A percentile compares a stretch with the other conserved stretches of the same genome.
Evolutionary conservation across 2,888 invertebrate species (phyloP).

Genomic region (Caenorhabditis virilis): DNA sequence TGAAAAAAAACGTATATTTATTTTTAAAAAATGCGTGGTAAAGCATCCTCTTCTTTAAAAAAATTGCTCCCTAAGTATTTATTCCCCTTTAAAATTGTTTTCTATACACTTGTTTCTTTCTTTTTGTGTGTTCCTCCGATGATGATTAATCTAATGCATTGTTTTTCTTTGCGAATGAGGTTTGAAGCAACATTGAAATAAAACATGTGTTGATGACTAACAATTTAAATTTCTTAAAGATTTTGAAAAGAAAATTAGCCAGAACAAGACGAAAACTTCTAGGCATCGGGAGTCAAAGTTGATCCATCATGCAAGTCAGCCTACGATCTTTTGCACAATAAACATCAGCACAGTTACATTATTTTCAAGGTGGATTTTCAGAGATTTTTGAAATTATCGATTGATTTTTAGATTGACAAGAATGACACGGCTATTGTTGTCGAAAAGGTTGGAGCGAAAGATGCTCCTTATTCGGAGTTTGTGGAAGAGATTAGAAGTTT

Average conservation of each 20-base stretch:
- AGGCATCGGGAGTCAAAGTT: slow-evolving; percentile 67
- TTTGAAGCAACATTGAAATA: background rate
- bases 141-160: no score
- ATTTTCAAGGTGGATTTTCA: slow-evolving; percentile 64
- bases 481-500: slow-evolving; percentile 62
- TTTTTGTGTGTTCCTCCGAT: no score
- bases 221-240: no score
- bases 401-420: slow-evolving; percentile 60
- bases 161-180: no score
- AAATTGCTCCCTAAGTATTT: no score
- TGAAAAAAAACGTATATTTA: no score
- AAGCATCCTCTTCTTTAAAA: no score
- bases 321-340: slow-evolving; percentile 68
- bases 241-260: no score
- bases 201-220: background rate
- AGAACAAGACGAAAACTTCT: slow-evolving; percentile 2
- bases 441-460: slow-evolving; percentile 68
- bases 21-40: no score
- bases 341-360: slow-evolving; percentile 66
- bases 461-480: slow-evolving; percentile 68
- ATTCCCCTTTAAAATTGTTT: no score
- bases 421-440: slow-evolving; percentile 69
- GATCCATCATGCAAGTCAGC: slow-evolving; percentile 67
- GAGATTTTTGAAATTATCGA: slow-evolving; percentile 3
- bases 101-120: no score